Evolutionary conservation across 2,888 invertebrate genomes (phyloP), one percentile per base, ranked within the genome.

Genomic region (Pyrocoelia pectoralis): DNA sequence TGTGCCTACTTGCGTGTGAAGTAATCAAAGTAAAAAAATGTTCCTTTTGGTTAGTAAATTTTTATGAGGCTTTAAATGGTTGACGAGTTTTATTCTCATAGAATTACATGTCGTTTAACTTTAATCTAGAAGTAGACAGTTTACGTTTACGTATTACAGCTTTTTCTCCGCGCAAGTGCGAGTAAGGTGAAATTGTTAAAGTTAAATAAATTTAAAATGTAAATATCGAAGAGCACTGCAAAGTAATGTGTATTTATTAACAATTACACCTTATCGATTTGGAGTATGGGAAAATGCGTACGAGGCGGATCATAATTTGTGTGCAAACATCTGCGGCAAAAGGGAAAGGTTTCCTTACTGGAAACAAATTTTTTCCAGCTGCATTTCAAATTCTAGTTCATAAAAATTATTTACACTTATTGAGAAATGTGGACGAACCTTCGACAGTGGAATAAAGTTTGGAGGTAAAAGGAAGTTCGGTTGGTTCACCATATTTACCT

Each of bases 401-500:
- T 24, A 24, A 5, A 24, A 24, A 24, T 24, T 24, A 24, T 24
- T 24, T 24, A 6, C 24, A 24, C 24, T 24, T 24, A 24, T 24
- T 24, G 24, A 24, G 6, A 24, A 24, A 3, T 6, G 24, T 24
- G 6, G 24, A 6, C 4, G 24, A n/a, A n/a, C n/a, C n/a, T n/a
- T n/a, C n/a, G n/a, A n/a, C n/a, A n/a, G 49, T 41, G 29, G 51
- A 58, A 58, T 41, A 58, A 52, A 58, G 58, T 51, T 58, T 33
- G 17, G 52, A 43, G 51, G 41, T 40, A 58, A 51, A 29, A 51
- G 51, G 51, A 28, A 41, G 43, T 52, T 51, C 51, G 57, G 57
- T 57, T 52, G 46, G 57, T 56, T 62, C 59, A 53, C 50, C 50
- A 28, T 67, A 56, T 67, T 67, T 67, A 67, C 67, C 54, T 67